These are phyloP conservation scores for Alethe castanea DNA, from an alignment of 2,113 vertebrate species.

Conservation along the genomic window DNA sequence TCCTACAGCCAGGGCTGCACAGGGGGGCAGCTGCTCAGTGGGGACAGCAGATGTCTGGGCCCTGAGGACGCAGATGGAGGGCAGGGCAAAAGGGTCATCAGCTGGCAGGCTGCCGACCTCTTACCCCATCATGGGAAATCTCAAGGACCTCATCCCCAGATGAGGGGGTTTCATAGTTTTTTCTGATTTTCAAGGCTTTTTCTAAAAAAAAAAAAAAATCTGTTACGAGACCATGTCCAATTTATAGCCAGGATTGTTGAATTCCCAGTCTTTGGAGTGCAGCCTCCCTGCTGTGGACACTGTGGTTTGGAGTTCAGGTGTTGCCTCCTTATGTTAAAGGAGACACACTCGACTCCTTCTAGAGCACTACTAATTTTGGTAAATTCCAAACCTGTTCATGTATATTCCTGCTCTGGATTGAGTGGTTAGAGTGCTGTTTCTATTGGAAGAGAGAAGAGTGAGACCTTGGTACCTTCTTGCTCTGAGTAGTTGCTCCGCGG, in stretches of 20 bases:
- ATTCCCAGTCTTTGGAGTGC: not conserved
- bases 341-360: not conserved
- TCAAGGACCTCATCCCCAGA: not conserved
- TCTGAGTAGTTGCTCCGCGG: not conserved
- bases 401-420: not conserved
- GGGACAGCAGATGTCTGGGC: not conserved
- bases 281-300: not conserved
- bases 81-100: not conserved
- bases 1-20: rapidly evolving
- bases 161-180: not conserved
- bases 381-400: not conserved
- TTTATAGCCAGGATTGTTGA: rapidly evolving
- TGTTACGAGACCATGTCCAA: rapidly evolving
- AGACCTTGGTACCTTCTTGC: not conserved
- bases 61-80: rapidly evolving
- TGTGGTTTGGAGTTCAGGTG: not conserved
- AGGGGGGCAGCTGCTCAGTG: not conserved
- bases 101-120: not conserved
- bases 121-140: rapidly evolving
- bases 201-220: not conserved
- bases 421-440: not conserved
- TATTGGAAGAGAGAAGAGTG: rapidly evolving
- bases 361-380: not conserved
- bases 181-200: not conserved
- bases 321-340: no score